Percentiles rank a stretch among this genome's conserved stretches.
These are phyloP conservation scores for Melanotaenia maccullochi DNA, from an alignment of 2,797 vertebrate species.

Conservation along the genomic window DNA sequence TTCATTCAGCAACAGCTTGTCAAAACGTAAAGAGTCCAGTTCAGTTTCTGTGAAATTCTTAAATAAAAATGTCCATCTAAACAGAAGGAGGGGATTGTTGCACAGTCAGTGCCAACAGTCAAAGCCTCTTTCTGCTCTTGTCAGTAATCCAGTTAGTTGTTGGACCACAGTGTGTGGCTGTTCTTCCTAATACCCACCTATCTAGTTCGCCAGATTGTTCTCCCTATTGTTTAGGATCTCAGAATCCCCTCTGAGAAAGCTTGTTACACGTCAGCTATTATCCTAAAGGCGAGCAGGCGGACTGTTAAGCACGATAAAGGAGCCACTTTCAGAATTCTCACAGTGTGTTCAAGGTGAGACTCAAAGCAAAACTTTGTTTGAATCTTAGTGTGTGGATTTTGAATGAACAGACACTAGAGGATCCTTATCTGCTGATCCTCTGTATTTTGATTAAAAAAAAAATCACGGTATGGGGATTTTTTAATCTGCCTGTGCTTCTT, in stretches of 20 bases:
- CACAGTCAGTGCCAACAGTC: conserved; percentile 23
- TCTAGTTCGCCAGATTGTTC: conserved; percentile 60
- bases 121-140: conserved; percentile 61
- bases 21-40: conserved; percentile 2
- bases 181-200: conserved; percentile 65
- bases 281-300: conserved; percentile 28
- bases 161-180: conserved; percentile 50
- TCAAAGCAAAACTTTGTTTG: conserved; percentile 37
- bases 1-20: too few species aligned
- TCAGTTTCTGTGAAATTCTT: conserved; percentile 6
- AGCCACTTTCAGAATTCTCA: conserved; percentile 29
- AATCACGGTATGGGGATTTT: not conserved
- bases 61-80: conserved; percentile 28
- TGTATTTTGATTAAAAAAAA: not conserved
- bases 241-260: conserved; percentile 55
- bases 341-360: conserved; percentile 48
- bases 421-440: not conserved
- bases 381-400: conserved; percentile 10
- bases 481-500: not conserved
- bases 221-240: conserved; percentile 57
- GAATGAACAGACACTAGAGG: not conserved
- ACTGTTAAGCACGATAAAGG: conserved; percentile 39
- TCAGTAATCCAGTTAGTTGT: conserved; percentile 70
- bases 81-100: conserved; percentile 43
- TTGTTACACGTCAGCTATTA: conserved; percentile 57